A percentile compares a stretch with the other conserved stretches of the same genome.
These are phyloP conservation scores for Redunca redunca DNA, from an alignment of 2,113 vertebrate species.

Conservation along the genomic window DNA sequence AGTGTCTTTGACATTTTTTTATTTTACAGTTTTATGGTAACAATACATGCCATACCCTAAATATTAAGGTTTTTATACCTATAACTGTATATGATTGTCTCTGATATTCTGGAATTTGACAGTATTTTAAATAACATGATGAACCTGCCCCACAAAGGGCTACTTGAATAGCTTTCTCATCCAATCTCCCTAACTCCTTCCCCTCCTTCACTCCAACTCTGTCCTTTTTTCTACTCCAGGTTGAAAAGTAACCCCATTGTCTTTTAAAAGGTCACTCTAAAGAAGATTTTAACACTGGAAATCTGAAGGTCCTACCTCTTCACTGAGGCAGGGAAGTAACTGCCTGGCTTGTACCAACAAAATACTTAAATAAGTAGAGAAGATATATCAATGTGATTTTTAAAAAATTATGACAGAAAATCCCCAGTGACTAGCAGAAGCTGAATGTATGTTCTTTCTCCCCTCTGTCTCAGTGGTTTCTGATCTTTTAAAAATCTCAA, in stretches of 20 bases:
- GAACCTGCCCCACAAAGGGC: background rate
- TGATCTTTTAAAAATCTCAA: slow-evolving; percentile 39
- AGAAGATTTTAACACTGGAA: slow-evolving; percentile 28
- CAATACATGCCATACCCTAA: background rate
- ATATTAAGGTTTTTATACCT: background rate
- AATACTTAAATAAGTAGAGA: background rate
- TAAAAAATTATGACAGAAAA: slow-evolving; percentile 54
- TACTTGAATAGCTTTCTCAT: background rate
- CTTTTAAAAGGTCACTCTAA: slow-evolving; percentile 41
- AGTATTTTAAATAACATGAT: slow-evolving; percentile 13
- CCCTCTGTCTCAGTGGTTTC: background rate
- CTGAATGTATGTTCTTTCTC: slow-evolving; percentile 12
- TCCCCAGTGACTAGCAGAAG: slow-evolving; percentile 19
- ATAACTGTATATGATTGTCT: background rate
- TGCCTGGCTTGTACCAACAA: background rate
- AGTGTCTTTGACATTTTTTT: background rate
- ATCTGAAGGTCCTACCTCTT: background rate
- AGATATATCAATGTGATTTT: background rate
- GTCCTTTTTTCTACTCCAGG: background rate
- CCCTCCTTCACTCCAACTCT: background rate
- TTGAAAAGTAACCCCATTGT: slow-evolving; percentile 36
- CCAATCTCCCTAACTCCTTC: background rate
- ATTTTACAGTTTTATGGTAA: background rate
- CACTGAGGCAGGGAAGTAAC: background rate
- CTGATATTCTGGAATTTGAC: background rate